Evolutionary conservation across 2,797 vertebrate genomes (phyloP), one percentile per base, ranked within the genome.

Genomic region (Leuciscus waleckii): DNA sequence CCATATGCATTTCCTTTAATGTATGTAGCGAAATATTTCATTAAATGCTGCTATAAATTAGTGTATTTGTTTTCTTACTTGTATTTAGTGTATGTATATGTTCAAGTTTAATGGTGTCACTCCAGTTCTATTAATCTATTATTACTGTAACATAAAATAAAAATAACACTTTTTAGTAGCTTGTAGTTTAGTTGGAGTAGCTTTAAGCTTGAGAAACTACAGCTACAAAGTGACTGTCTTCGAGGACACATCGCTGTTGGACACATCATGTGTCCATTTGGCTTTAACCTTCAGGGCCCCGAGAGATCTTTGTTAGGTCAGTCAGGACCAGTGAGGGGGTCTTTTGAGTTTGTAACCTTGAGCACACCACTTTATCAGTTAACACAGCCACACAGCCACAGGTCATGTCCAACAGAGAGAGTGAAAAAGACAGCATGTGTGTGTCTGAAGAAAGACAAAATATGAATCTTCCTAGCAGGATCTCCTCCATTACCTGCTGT

Each of bases 401-500:
- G 70, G 26, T 75, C 32, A 26, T 41, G 35, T 35, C 49, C 74
- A 67, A 61, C 56, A 68, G 51, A 63, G 54, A 71, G 43, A 58
- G 67, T 79, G 80, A 67, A 78, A 49, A 80, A 73, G 49, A 68
- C 54, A 37, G 69, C 83, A 16, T 61, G 85, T 63, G 58, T 82
- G 67, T 74, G 21, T 83, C 32, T 78, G 61, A 79, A 58, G n/a
- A 54, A 84, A 84, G 70, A 84, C 37, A 79, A 49, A 79, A 61
- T 58, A 43, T 1, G 43, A 82, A 8, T 77, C n/a, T 80, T 80
- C 79, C 87, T 79, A 54, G 29, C 23, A 63, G 37, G 71, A 81
- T 83, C 78, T 87, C 73, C 75, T 89, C 67, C 56, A 84, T 88
- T 87, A 88, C 90, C 89, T 90, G 87, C 88, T 89, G 86, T 76